Base-by-base conservation (phyloP, 2,888 invertebrate genomes). In the Cetonia aurata region DNA sequence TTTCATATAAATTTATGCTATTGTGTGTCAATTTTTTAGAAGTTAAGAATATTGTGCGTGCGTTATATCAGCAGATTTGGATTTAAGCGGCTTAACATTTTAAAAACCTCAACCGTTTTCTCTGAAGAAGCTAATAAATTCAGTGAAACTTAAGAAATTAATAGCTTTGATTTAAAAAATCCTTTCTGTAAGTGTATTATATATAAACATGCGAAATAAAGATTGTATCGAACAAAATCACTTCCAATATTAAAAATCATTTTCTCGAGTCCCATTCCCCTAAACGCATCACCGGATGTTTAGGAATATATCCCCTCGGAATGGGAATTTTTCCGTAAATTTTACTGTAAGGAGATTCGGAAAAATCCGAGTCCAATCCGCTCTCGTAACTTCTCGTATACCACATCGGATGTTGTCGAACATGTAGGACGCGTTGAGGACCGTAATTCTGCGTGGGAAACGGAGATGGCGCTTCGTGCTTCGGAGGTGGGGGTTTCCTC, bases 401-500 rank as follows among this genome's bases (percentile, higher is more conserved):
- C 69, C 69, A 70, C 69, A 70, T 70, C 13, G 69, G 69, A 70
- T 70, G 69, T 15, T 70, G 69, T 1, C 10, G 37, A 1, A 37
- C 37, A 8, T 37, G 37, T 8, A 37, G 37, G 4, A 37, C 37
- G 1, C 37, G 37, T 37, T 37, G 52, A 8, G 42, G 37, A 15
- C 13, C 17, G 13, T 10, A n/a, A 1, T 19, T 33, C 17, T 52
- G 50, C 12, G 31, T 10, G 0, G 25, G 15, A 1, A 37, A 12
- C 6, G 62, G 62, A 3, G 52, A 33, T 2, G 62, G 62, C 6
- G 62, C 62, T 17, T 65, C 62, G 19, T 56, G 50, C 12, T 57
- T 44, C 3, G 57, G 70, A 1, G 70, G 70, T 15, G 66, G 70
- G 8, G 66, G 57, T 42, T 70, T 70, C 67, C 86, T 52, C 17